Evolutionary conservation across 2,113 vertebrate genomes (phyloP).

Genomic region (Gymnogyps californianus): DNA sequence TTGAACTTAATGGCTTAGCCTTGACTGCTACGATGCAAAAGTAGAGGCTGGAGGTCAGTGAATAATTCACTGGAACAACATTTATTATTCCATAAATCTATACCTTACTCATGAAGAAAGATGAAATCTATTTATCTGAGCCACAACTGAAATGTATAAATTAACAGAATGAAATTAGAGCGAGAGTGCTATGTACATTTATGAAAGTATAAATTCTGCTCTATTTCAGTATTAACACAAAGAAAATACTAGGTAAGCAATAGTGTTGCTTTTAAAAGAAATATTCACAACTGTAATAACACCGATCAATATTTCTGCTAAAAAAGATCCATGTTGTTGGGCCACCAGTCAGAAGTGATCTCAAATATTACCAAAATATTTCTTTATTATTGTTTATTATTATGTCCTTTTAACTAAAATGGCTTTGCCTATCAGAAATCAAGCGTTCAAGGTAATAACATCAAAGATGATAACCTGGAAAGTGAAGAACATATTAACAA

Average conservation of each 20-base stretch:
- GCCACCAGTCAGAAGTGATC: neutral
- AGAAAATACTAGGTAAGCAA: neutral
- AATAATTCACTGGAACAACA: neutral
- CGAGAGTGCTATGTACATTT: neutral
- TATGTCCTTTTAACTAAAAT: neutral
- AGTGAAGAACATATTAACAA: neutral
- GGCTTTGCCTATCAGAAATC: neutral
- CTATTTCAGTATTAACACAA: neutral
- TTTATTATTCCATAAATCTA: neutral
- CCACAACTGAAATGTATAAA: neutral
- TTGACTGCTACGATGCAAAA: neutral
- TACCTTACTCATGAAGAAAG: neutral
- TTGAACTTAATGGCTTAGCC: neutral
- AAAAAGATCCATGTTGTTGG: neutral
- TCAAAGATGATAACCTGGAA: neutral
- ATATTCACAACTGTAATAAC: neutral
- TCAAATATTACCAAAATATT: neutral
- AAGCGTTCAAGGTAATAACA: neutral
- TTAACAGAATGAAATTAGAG: neutral
- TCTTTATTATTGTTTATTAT: neutral
- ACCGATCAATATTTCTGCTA: neutral
- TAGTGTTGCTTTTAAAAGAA: neutral
- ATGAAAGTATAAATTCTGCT: neutral
- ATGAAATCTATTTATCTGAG: neutral
- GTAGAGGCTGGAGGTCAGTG: neutral